These are phyloP conservation scores for Peromyscus californicus DNA, from an alignment of 2,113 vertebrate species.

Conservation along the genomic window DNA sequence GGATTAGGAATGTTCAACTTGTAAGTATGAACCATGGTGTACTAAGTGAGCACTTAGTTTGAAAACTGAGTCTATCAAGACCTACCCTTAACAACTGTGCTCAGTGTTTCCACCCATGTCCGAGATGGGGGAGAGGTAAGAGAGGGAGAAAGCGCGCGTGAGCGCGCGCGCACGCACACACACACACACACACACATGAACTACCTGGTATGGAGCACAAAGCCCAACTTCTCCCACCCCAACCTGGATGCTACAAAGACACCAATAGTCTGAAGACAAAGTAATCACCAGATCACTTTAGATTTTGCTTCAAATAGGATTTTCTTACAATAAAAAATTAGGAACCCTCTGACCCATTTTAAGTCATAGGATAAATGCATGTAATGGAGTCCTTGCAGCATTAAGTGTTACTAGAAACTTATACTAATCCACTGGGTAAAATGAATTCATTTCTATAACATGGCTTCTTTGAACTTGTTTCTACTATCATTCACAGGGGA, in stretches of 20 bases:
- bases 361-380: background rate
- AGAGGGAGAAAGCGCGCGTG: background rate
- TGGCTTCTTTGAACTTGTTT: background rate
- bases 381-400: background rate
- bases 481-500: conserved; percentile 20
- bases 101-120: background rate
- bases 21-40: background rate
- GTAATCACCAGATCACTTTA: conserved; percentile 6
- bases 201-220: background rate
- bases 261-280: background rate
- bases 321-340: conserved; percentile 46
- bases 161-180: no score
- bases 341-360: background rate
- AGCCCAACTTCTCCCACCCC: background rate
- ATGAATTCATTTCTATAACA: background rate
- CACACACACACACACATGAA: background rate
- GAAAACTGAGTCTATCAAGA: background rate
- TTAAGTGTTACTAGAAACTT: background rate
- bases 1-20: background rate
- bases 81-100: background rate
- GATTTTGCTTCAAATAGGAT: conserved; percentile 45
- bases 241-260: conserved; percentile 8
- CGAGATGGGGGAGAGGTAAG: background rate
- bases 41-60: background rate
- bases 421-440: background rate